phyloP scores from a whole-genome alignment of 2,888 invertebrate species.

The Nomada fucata region DNA sequence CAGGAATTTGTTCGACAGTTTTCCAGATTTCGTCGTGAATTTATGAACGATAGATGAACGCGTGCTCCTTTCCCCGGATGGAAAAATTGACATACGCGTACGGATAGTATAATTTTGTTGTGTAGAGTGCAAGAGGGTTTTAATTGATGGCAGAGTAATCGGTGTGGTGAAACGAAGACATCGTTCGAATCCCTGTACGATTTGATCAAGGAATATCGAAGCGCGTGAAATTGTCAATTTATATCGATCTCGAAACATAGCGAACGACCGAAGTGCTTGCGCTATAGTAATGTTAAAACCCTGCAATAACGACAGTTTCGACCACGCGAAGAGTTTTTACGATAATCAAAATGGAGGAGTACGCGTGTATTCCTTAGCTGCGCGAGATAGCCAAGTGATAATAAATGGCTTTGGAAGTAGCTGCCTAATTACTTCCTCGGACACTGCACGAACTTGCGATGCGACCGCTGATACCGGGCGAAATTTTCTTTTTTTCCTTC shows the following conservation, averaged over 20 bases:
- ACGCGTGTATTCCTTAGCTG: constrained; percentile 62
- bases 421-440: constrained; percentile 69
- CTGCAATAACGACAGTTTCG: constrained; percentile 47
- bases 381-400: constrained; percentile 68
- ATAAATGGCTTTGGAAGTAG: constrained; percentile 73
- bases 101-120: too few relatives aligned
- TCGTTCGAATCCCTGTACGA: too few relatives aligned
- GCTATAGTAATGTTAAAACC: background rate
- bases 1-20: too few relatives aligned
- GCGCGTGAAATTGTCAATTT: too few relatives aligned
- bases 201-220: too few relatives aligned
- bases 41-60: too few relatives aligned
- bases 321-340: constrained; percentile 51
- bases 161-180: too few relatives aligned
- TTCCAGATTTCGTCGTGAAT: too few relatives aligned
- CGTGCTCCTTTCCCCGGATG: too few relatives aligned
- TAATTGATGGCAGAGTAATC: too few relatives aligned
- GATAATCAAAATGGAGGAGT: constrained; percentile 64
- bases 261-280: background rate
- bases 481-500: constrained; percentile 52
- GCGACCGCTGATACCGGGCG: constrained; percentile 58
- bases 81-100: too few relatives aligned
- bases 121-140: too few relatives aligned
- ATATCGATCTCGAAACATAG: background rate
- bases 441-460: constrained; percentile 62